Evolutionary conservation across 2,113 vertebrate species (phyloP).

Genomic region (Capra hircus): DNA sequence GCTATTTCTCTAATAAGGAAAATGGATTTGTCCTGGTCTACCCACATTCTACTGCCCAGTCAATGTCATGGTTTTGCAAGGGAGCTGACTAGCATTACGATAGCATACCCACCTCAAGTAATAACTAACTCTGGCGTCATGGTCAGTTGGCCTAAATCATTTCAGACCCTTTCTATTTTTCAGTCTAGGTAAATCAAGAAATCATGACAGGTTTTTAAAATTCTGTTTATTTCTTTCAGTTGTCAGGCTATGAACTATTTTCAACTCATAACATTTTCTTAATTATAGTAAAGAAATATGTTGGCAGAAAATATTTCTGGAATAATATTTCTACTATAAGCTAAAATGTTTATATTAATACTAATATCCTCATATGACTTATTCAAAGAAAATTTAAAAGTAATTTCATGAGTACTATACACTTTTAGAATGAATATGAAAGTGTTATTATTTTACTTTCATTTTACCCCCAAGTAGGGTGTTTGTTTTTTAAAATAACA

Average conservation of each 20-base stretch:
- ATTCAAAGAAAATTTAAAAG: not conserved
- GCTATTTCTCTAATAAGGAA: not conserved
- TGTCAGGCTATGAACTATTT: not conserved
- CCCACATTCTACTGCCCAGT: not conserved
- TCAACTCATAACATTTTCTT: not conserved
- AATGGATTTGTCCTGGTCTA: not conserved
- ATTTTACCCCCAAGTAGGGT: not conserved
- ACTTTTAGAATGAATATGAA: not conserved
- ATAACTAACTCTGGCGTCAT: not conserved
- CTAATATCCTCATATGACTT: not conserved
- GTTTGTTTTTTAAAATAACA: not conserved
- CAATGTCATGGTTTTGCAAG: not conserved
- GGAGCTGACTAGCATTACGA: not conserved
- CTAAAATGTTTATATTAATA: not conserved
- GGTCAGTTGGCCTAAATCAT: not conserved
- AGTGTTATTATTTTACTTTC: not conserved
- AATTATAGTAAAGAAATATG: not conserved
- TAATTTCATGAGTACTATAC: not conserved
- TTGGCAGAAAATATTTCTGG: not conserved
- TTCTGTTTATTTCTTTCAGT: not conserved
- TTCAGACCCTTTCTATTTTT: not conserved
- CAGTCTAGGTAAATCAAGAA: not conserved
- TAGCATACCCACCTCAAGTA: rapidly evolving
- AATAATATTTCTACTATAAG: not conserved
- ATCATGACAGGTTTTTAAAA: not conserved